Conservation (phyloP, 2,113 vertebrate genomes). For the Aspidoscelis tigris region DNA sequence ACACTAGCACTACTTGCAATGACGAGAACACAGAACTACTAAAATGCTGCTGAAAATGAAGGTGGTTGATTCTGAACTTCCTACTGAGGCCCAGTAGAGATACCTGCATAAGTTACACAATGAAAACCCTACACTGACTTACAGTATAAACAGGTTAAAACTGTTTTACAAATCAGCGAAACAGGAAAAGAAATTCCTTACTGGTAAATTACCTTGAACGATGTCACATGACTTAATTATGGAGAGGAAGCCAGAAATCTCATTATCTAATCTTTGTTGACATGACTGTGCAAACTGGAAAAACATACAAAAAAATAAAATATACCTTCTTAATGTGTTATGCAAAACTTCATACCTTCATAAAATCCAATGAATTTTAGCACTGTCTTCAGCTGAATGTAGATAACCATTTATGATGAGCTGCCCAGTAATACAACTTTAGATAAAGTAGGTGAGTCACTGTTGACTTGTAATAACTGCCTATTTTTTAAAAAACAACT, state of each 20-base stretch:
- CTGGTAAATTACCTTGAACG: conserved; percentile 82
- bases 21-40: neutral
- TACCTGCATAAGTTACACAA: neutral
- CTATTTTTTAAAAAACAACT: neutral
- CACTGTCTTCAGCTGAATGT: neutral
- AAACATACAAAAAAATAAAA: conserved; percentile 55
- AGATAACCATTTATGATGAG: neutral
- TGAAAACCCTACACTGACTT: too few species aligned
- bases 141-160: conserved; percentile 2
- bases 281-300: conserved; percentile 84
- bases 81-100: neutral
- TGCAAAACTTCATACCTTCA: neutral
- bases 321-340: conserved; percentile 17
- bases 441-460: neutral
- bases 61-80: neutral
- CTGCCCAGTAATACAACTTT: neutral
- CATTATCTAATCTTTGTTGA: conserved; percentile 84
- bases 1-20: neutral
- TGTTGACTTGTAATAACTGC: neutral
- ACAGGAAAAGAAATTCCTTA: neutral
- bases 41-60: neutral
- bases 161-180: neutral
- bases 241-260: conserved; percentile 83
- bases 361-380: neutral
- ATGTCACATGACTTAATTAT: conserved; percentile 81